phyloP scores from a whole-genome alignment of 2,797 vertebrate genomes.

The Neopelma chrysocephalum region DNA sequence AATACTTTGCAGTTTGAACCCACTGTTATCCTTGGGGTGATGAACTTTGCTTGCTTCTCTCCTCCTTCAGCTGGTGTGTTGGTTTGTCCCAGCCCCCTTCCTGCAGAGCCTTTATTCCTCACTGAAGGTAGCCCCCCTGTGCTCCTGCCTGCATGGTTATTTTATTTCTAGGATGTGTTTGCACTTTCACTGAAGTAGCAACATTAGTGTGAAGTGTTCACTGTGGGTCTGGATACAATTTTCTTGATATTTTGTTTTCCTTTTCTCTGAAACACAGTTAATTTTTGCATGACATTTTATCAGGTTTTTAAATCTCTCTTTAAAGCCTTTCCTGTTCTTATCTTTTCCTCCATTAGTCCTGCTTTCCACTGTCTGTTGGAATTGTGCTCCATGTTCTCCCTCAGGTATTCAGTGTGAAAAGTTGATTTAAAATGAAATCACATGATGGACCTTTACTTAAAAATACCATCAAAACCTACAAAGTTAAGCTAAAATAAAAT shows the following conservation, averaged over 20 bases:
- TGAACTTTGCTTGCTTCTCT: conserved; percentile 62
- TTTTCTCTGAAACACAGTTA: neutral
- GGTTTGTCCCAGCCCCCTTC: conserved; percentile 73
- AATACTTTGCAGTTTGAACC: neutral
- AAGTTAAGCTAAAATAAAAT: neutral
- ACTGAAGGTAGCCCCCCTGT: conserved; percentile 75
- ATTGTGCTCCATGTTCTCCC: conserved; percentile 77
- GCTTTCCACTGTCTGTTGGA: conserved; percentile 70
- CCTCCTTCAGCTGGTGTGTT: conserved; percentile 74
- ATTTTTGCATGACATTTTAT: neutral
- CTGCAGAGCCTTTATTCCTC: conserved; percentile 70
- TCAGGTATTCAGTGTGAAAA: conserved; percentile 71
- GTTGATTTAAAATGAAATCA: conserved; percentile 57
- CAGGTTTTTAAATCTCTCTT: neutral
- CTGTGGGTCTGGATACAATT: neutral
- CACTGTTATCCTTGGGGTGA: conserved; percentile 28
- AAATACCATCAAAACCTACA: neutral
- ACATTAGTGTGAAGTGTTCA: neutral
- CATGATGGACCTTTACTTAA: conserved; percentile 66
- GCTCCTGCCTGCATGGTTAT: conserved; percentile 34
- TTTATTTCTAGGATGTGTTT: conserved; percentile 49
- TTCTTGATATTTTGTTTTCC: neutral
- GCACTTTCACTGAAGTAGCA: conserved; percentile 61
- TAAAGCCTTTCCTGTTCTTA: conserved; percentile 46
- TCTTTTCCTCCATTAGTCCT: conserved; percentile 62